Evolutionary conservation across 2,888 invertebrate species (phyloP).

Genomic region (Noctua janthina): DNA sequence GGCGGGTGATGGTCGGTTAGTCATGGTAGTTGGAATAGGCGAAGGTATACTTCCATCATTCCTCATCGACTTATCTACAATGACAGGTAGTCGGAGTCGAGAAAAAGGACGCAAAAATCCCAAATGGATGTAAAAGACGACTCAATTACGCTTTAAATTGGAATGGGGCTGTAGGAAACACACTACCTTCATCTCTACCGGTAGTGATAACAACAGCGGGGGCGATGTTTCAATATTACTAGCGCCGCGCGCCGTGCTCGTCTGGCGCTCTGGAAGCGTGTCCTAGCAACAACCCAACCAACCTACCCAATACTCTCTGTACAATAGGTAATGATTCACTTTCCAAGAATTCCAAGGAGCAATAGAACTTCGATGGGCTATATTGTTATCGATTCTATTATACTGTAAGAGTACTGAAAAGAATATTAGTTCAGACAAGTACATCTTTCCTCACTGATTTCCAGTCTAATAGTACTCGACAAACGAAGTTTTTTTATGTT

Average conservation of each 20-base stretch:
- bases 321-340: constrained; percentile 33
- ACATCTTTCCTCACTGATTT: neutral
- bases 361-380: constrained; percentile 1
- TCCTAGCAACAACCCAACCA: constrained; percentile 53
- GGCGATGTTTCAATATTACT: constrained; percentile 12
- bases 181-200: neutral
- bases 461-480: neutral
- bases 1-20: too few relatives aligned
- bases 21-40: too few relatives aligned
- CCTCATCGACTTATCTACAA: neutral
- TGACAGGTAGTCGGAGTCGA: neutral
- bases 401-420: neutral
- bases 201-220: neutral
- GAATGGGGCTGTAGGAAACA: neutral
- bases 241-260: constrained; percentile 11
- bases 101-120: neutral
- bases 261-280: constrained; percentile 17
- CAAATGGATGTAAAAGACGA: neutral
- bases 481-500: neutral
- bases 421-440: neutral
- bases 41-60: too few relatives aligned
- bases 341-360: constrained; percentile 42
- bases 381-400: constrained; percentile 6
- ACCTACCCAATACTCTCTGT: constrained; percentile 26
- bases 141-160: neutral